Conservation (phyloP, 2,888 invertebrate species). For the Eupelmus urozonus region DNA sequence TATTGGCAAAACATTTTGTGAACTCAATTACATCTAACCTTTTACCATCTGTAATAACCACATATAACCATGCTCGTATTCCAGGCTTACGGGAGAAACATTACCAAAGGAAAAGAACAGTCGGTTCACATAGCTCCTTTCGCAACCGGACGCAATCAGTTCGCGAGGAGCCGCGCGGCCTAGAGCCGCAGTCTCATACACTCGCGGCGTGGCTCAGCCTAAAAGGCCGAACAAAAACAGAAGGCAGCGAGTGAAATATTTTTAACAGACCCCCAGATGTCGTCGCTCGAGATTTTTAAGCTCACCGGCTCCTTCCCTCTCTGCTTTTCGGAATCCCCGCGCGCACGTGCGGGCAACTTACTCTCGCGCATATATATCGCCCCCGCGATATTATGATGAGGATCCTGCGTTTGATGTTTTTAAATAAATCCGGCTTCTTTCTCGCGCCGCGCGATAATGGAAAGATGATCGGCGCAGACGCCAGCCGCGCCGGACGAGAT, state of each 20-base stretch:
- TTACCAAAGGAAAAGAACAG: too few relatives aligned
- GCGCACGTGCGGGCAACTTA: background rate
- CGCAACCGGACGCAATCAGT: constrained; percentile 65
- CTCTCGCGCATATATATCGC: background rate
- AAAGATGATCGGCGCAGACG: background rate
- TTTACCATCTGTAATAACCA: too few relatives aligned
- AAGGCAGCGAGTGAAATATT: constrained; percentile 68
- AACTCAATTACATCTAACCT: too few relatives aligned
- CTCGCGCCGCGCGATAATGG: background rate
- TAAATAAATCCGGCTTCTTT: constrained; percentile 37
- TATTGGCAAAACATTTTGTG: too few relatives aligned
- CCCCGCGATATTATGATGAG: too few relatives aligned
- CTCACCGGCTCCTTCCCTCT: background rate
- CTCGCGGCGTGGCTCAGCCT: constrained; percentile 52
- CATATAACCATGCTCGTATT: too few relatives aligned
- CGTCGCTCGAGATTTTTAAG: constrained; percentile 62
- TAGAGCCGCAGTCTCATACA: constrained; percentile 7
- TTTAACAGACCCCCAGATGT: constrained; percentile 68
- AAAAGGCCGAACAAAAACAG: constrained; percentile 64
- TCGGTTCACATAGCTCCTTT: too few relatives aligned
- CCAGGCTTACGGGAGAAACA: too few relatives aligned
- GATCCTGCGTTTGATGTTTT: constrained; percentile 34
- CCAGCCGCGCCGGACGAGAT: background rate
- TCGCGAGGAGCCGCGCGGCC: constrained; percentile 62
- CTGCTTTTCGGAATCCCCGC: background rate